Evolutionary conservation across 2,888 invertebrate genomes (phyloP).

Genomic region (Lycophotia porphyrea): DNA sequence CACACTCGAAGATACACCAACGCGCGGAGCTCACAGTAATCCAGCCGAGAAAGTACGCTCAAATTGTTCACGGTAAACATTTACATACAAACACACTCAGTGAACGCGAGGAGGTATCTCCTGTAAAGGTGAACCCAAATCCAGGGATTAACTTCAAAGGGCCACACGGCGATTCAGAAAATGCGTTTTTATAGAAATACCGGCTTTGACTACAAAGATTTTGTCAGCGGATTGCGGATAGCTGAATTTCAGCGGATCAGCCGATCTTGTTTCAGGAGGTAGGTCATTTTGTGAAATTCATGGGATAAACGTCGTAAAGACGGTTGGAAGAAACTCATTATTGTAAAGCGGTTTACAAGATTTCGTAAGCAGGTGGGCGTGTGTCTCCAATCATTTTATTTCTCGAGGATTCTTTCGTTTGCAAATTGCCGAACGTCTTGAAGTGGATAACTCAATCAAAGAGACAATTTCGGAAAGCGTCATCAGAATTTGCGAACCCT

Average conservation of each 20-base stretch:
- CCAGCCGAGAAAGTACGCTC: conserved; percentile 72
- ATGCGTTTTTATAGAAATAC: conserved; percentile 88
- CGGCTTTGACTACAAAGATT: conserved; percentile 84
- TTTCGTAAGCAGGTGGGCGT: conserved; percentile 59
- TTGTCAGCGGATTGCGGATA: conserved; percentile 82
- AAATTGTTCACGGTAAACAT: conserved; percentile 77
- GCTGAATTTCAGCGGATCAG: conserved; percentile 78
- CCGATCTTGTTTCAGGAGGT: conserved; percentile 79
- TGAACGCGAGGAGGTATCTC: conserved; percentile 70
- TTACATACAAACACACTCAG: conserved; percentile 74
- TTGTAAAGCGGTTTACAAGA: conserved; percentile 71
- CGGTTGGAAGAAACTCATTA: conserved; percentile 67
- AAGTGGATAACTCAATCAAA: conserved; percentile 51
- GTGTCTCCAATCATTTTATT: conserved; percentile 59
- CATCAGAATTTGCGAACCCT: conserved; percentile 29
- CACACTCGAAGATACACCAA: conserved; percentile 44
- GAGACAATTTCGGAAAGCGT: conserved; percentile 32
- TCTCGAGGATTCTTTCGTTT: conserved; percentile 35
- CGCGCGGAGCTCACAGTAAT: conserved; percentile 66
- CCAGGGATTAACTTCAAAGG: conserved; percentile 88
- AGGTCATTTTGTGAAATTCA: conserved; percentile 76
- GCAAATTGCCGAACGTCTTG: conserved; percentile 51
- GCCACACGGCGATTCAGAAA: conserved; percentile 83
- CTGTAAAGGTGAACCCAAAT: conserved; percentile 78
- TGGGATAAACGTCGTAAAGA: conserved; percentile 67